Base-by-base conservation (phyloP, 2,113 vertebrate genomes). In the Etheostoma cragini region DNA sequence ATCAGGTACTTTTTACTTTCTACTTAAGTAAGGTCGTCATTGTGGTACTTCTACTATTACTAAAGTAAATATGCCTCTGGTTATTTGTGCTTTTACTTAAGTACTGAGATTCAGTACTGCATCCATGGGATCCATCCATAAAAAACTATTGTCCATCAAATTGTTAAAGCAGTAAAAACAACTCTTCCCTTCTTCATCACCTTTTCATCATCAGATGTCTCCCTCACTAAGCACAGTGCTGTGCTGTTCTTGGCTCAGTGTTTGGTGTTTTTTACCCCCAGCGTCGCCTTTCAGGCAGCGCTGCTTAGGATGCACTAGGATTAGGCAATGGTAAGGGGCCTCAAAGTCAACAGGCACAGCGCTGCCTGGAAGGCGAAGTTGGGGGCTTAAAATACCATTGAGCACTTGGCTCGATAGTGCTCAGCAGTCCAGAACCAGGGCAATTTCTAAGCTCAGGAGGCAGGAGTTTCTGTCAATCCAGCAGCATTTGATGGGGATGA, bases 401-500 rank as follows among this genome's bases (percentile, higher is more conserved):
- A 30, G 30, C 30, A 45, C 33, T 63, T 15, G 46, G 19, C 49
- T 73, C n/a, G 1, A 63, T 75, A 56, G 46, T 78, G 56, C n/a
- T 76, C 63, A 64, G 58, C 76, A 50, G 65, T 54, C 58, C 49
- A 68, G 22, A 69, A 62, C 52, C 56, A 19, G n/a, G 26, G 68
- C 26, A 60, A 60, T 84, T 71, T 68, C 64, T 56, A n/a, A 76
- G 30, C 66, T 67, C 30, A 17, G n/a, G 47, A 60, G 46, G 53
- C 6, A 6, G 26, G 38, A 24, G 26, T 33, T 76, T 47, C 72
- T 73, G 83, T 84, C 78, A 85, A 35, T 82, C 64, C 72, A 70
- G 16, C 56, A 56, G 33, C 70, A 45, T 69, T 65, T 75, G 69
- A 85, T 84, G 56, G 73, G 68, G 76, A 80, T 84, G 56, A 88